A percentile compares a stretch with the other conserved stretches of the same genome.
Conservation (phyloP, 2,888 invertebrate genomes). For the Adineta ricciae region DNA sequence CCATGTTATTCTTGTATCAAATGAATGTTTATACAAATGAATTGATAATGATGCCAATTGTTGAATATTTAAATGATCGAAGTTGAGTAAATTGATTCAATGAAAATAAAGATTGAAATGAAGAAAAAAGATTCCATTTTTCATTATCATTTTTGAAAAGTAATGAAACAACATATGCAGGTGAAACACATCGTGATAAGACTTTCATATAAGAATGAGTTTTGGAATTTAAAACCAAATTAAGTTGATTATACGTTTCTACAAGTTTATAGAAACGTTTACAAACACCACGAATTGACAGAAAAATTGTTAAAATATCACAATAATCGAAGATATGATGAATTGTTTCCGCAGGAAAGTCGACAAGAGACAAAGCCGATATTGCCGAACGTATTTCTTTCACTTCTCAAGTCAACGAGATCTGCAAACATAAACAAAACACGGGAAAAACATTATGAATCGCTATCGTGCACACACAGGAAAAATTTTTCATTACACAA, state of each 20-base stretch:
- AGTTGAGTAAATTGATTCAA: background rate
- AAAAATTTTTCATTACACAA: too few relatives aligned
- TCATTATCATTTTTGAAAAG: rapidly evolving
- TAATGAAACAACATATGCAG: background rate
- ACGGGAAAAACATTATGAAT: too few relatives aligned
- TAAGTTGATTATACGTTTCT: background rate
- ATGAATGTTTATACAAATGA: background rate
- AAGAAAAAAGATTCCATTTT: background rate
- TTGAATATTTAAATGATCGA: too few relatives aligned
- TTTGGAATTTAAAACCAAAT: background rate
- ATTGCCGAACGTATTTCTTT: too few relatives aligned
- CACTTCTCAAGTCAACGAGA: too few relatives aligned
- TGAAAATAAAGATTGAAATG: background rate
- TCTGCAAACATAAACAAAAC: too few relatives aligned
- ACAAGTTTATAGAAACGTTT: background rate
- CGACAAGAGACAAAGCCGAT: background rate
- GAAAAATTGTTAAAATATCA: background rate
- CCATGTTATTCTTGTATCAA: background rate
- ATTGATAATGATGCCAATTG: background rate
- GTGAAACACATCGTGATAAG: background rate
- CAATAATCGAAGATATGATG: background rate
- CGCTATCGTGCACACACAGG: too few relatives aligned
- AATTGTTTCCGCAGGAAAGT: background rate
- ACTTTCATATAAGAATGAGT: background rate
- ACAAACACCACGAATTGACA: background rate